Conservation (phyloP, 2,113 vertebrate species). For the Petroica traversi region DNA sequence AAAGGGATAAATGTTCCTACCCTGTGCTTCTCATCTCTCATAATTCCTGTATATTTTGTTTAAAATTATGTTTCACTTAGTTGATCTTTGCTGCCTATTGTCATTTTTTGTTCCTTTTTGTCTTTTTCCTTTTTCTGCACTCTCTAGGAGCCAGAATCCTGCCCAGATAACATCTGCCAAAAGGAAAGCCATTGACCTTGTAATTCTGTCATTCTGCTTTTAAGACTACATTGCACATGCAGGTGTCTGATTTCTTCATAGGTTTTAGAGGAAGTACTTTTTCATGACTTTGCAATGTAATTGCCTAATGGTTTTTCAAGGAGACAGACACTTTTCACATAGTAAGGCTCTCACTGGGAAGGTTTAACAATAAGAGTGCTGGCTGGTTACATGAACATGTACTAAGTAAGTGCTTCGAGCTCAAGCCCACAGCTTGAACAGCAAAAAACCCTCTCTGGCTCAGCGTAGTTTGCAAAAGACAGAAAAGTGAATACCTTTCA, state of each 20-base stretch:
- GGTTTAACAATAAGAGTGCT: background rate
- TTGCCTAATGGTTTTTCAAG: constrained; percentile 42
- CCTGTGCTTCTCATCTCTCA: background rate
- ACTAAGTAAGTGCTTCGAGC: background rate
- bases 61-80: background rate
- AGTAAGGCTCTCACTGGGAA: background rate
- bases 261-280: constrained; percentile 33
- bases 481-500: background rate
- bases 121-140: background rate
- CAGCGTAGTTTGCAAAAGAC: background rate
- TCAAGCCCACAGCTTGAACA: background rate
- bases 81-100: background rate
- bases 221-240: background rate
- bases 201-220: constrained; percentile 31
- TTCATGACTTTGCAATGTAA: constrained; percentile 20
- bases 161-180: constrained; percentile 1
- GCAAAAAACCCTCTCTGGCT: background rate
- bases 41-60: background rate
- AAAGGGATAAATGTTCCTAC: background rate
- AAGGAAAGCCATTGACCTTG: constrained; percentile 35
- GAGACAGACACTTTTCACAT: background rate
- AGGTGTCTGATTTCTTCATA: constrained; percentile 39
- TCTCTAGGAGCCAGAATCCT: background rate
- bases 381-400: background rate
- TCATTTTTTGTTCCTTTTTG: background rate